phyloP scores from a whole-genome alignment of 1,140 invertebrate genomes.

The Diabrotica virgifera region DNA sequence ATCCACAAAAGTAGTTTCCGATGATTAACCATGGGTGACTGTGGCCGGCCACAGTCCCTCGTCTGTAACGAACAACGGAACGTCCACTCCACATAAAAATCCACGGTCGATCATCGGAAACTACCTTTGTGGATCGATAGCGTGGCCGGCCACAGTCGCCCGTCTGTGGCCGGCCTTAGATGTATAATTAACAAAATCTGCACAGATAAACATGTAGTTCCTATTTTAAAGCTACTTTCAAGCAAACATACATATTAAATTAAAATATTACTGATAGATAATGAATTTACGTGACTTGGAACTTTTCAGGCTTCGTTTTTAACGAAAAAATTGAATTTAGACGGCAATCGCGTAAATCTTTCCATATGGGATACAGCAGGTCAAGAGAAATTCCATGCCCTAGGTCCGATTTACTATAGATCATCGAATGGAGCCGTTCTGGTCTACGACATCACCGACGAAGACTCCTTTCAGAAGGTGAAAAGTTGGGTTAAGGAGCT shows the following conservation, averaged over 20 bases:
- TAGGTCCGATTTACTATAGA: constrained; percentile 96
- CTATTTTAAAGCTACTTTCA: too few species aligned
- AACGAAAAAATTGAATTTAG: constrained; percentile 92
- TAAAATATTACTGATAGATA: background rate
- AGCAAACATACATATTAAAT: background rate
- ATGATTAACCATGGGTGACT: too few species aligned
- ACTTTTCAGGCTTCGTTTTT: constrained; percentile 88
- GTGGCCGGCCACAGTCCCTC: too few species aligned
- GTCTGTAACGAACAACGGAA: too few species aligned
- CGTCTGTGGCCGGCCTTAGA: too few species aligned
- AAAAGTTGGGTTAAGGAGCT: constrained; percentile 99
- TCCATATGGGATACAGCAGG: constrained; percentile 99
- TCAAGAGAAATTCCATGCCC: constrained; percentile 92
- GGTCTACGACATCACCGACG: constrained; percentile 98
- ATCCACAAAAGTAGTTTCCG: too few species aligned
- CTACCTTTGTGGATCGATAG: too few species aligned
- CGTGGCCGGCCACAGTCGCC: too few species aligned
- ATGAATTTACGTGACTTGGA: constrained; percentile 25
- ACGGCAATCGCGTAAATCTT: constrained; percentile 84
- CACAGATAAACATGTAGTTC: too few species aligned
- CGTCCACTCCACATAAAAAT: too few species aligned
- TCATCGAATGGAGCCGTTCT: constrained; percentile 97
- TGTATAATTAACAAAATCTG: too few species aligned
- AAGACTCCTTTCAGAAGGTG: constrained; percentile 95
- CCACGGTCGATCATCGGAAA: too few species aligned